Conservation (phyloP, 2,888 invertebrate species). For the Melanotus villosus region DNA sequence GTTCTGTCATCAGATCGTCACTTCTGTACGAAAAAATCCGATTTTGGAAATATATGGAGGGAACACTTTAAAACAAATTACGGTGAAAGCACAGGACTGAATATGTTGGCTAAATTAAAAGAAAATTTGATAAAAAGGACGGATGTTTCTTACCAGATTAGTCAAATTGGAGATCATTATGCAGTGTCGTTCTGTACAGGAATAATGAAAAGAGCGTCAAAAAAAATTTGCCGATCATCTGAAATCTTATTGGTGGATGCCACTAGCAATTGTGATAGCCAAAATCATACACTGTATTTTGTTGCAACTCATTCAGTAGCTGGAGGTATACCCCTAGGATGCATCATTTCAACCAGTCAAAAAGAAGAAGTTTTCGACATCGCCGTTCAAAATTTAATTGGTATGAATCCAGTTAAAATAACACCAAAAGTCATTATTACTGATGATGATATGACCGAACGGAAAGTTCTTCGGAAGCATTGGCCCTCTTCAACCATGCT, state of each 20-base stretch:
- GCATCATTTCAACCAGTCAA: constrained; percentile 26
- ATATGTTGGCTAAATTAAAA: constrained; percentile 37
- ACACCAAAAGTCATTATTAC: constrained; percentile 14
- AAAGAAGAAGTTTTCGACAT: constrained; percentile 1
- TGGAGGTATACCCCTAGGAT: constrained; percentile 35
- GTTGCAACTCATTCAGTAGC: constrained; percentile 30
- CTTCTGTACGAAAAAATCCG: constrained; percentile 39
- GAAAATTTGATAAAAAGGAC: constrained; percentile 31
- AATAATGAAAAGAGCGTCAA: constrained; percentile 39
- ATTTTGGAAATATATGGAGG: constrained; percentile 46
- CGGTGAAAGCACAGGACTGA: constrained; percentile 42
- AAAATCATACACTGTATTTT: constrained; percentile 34
- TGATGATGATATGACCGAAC: constrained; percentile 17
- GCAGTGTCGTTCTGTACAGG: constrained; percentile 35
- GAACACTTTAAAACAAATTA: constrained; percentile 42
- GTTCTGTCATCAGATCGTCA: constrained; percentile 37
- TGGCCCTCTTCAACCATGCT: constrained; percentile 2
- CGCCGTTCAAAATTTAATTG: background rate
- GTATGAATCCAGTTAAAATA: background rate
- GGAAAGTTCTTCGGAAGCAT: background rate
- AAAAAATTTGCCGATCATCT: constrained; percentile 9
- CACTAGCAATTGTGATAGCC: constrained; percentile 39
- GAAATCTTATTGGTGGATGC: constrained; percentile 44
- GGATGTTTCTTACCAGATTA: constrained; percentile 25
- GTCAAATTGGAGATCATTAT: constrained; percentile 30